phyloP scores from a whole-genome alignment of 2,888 invertebrate species.

The Hydrotaea diabolus region DNA sequence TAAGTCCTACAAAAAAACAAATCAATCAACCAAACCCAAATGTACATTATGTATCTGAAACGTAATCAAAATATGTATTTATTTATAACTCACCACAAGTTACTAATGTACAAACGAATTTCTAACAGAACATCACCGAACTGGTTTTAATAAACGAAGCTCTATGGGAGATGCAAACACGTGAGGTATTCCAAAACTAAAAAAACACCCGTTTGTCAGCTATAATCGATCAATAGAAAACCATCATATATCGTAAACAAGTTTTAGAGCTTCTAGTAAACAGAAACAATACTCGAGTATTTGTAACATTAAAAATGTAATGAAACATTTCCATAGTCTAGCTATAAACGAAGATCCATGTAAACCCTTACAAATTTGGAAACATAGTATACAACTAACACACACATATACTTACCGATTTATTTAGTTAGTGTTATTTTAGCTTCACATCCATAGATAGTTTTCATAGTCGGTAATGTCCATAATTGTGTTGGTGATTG shows the following conservation, averaged over 20 bases:
- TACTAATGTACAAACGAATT: slow-evolving; percentile 77
- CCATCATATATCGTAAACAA: slow-evolving; percentile 71
- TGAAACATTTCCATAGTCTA: neutral
- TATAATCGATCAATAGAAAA: slow-evolving; percentile 69
- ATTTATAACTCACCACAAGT: slow-evolving; percentile 78
- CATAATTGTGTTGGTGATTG: neutral
- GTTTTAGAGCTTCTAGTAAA: slow-evolving; percentile 70
- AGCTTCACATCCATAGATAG: neutral
- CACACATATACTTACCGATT: neutral
- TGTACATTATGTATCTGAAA: neutral
- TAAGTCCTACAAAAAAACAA: slow-evolving; percentile 1
- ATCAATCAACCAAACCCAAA: slow-evolving; percentile 7
- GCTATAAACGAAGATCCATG: neutral
- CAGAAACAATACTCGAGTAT: slow-evolving; percentile 34
- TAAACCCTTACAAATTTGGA: neutral
- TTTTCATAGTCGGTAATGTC: no score
- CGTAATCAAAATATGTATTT: neutral
- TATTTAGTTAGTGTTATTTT: neutral
- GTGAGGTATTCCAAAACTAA: slow-evolving; percentile 87
- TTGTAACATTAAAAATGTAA: slow-evolving; percentile 22
- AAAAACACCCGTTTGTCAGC: slow-evolving; percentile 47
- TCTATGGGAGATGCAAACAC: slow-evolving; percentile 94
- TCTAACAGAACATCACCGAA: slow-evolving; percentile 95
- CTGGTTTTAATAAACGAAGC: slow-evolving; percentile 97
- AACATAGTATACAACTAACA: neutral